These are phyloP conservation scores for Neria commutata DNA, from an alignment of 2,888 invertebrate genomes.

Conservation along the genomic window DNA sequence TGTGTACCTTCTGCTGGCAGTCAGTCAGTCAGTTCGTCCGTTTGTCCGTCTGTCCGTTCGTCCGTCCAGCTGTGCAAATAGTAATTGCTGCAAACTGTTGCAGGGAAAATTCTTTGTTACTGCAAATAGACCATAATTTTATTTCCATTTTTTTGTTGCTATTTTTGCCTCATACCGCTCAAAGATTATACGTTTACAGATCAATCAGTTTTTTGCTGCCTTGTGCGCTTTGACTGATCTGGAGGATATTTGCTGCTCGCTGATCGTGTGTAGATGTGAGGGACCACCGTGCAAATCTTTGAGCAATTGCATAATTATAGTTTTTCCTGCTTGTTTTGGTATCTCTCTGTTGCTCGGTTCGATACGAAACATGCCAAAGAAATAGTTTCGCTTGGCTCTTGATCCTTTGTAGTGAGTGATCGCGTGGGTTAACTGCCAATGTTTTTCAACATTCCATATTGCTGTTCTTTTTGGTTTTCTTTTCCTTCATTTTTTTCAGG, in stretches of 20 bases:
- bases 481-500: no score
- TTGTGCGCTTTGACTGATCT: conserved; percentile 8
- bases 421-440: not conserved
- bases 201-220: conserved; percentile 29
- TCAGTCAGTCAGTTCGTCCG: not conserved
- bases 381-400: no score
- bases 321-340: conserved; percentile 33
- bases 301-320: conserved; percentile 59
- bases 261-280: not conserved
- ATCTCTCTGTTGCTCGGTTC: conserved; percentile 19
- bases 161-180: not conserved
- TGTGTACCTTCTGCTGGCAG: no score
- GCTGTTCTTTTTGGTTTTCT: no score
- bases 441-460: not conserved
- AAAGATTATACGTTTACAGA: conserved; percentile 35
- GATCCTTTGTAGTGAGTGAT: not conserved
- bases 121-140: conserved; percentile 9
- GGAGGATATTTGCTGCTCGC: conserved; percentile 13
- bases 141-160: conserved; percentile 10
- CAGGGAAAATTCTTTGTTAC: not conserved
- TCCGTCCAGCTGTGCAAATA: not conserved
- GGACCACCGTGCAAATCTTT: conserved; percentile 57
- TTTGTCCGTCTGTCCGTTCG: not conserved
- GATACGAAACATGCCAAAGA: conserved; percentile 19
- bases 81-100: not conserved